These are phyloP conservation scores for Crocodylus rhombifer DNA, from an alignment of 2,797 vertebrate genomes.

Conservation along the genomic window DNA sequence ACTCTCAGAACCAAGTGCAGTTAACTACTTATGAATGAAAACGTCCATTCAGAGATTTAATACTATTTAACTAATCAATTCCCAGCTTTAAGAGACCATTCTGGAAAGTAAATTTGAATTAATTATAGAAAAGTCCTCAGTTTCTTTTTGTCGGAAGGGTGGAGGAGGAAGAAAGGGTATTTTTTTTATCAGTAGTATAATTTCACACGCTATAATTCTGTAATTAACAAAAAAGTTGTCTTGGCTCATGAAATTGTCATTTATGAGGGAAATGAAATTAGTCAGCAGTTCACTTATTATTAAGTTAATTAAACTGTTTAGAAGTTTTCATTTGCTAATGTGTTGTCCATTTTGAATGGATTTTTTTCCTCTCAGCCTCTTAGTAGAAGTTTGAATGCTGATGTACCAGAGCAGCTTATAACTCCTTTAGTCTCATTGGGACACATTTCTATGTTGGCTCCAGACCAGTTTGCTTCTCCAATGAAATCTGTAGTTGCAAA, in stretches of 20 bases:
- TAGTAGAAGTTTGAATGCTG: conserved; percentile 97
- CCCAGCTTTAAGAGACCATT: not conserved
- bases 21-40: not conserved
- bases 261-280: not conserved
- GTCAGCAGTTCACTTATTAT: not conserved
- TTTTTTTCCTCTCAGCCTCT: conserved; percentile 85
- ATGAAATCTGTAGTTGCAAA: conserved; percentile 99
- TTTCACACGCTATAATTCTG: not conserved
- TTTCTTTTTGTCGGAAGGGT: not conserved
- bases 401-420: conserved; percentile 98
- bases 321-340: not conserved
- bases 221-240: not conserved
- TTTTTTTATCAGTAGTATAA: not conserved
- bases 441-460: conserved; percentile 98
- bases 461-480: conserved; percentile 98
- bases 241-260: not conserved
- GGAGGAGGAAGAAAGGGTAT: not conserved
- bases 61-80: not conserved
- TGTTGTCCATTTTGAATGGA: not conserved
- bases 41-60: not conserved
- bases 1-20: not conserved
- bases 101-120: not conserved
- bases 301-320: not conserved
- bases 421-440: conserved; percentile 97
- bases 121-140: not conserved